Conservation (phyloP, 2,797 vertebrate genomes). For the Steatocranus sp. region DNA sequence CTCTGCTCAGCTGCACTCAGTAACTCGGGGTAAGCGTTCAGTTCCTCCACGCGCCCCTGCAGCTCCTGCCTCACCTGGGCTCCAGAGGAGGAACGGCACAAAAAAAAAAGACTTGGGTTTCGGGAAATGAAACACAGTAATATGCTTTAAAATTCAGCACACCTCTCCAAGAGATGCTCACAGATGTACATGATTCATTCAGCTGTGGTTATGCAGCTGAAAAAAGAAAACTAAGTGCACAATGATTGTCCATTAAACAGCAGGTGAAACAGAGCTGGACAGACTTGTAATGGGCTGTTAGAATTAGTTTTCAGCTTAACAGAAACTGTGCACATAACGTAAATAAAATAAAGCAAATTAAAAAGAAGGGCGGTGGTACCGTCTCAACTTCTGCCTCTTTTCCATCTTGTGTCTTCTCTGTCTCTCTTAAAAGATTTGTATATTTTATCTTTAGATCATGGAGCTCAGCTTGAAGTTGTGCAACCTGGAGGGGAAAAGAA, state of each 20-base stretch:
- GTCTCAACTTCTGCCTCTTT: conserved; percentile 64
- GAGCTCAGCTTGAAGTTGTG: conserved; percentile 72
- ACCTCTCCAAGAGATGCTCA: not conserved
- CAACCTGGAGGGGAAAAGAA: conserved; percentile 57
- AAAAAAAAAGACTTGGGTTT: not conserved
- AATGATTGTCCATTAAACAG: not conserved
- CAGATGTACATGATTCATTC: not conserved
- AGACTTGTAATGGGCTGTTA: not conserved
- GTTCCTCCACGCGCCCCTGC: conserved; percentile 69
- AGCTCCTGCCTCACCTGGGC: conserved; percentile 77
- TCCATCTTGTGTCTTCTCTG: conserved; percentile 49
- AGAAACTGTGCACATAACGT: not conserved
- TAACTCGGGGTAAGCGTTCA: conserved; percentile 69
- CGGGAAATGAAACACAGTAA: conserved; percentile 32
- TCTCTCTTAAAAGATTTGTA: conserved; percentile 66
- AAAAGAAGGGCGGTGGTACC: conserved; percentile 50
- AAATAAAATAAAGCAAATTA: not conserved
- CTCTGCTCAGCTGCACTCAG: conserved; percentile 71
- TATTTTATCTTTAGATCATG: conserved; percentile 69
- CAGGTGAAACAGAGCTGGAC: not conserved
- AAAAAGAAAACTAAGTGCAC: not conserved
- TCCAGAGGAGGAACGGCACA: conserved; percentile 11
- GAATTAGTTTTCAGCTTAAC: not conserved
- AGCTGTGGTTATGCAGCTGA: not conserved
- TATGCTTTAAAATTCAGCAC: not conserved